phyloP scores from a whole-genome alignment of 2,888 invertebrate genomes.

The Cerceris ruficornis region DNA sequence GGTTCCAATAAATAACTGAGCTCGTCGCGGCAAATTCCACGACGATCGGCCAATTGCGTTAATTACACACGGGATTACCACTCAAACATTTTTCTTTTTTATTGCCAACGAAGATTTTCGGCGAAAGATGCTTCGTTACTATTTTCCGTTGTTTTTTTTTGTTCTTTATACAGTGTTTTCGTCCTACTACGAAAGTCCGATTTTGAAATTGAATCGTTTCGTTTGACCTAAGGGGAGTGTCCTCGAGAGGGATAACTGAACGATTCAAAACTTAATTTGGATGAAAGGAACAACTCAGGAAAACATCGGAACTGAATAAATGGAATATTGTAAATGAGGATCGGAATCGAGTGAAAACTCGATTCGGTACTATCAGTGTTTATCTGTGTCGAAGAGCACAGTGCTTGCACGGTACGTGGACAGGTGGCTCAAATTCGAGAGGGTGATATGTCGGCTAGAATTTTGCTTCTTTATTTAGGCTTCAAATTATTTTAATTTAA shows the following conservation, averaged over 20 bases:
- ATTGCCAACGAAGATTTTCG: too few relatives aligned
- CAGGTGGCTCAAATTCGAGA: constrained; percentile 73
- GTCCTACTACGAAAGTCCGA: too few relatives aligned
- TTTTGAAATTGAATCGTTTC: too few relatives aligned
- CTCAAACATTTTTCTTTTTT: too few relatives aligned
- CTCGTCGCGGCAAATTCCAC: too few relatives aligned
- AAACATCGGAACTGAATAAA: not conserved
- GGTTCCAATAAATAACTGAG: too few relatives aligned
- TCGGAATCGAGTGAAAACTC: not conserved
- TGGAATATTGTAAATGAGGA: not conserved
- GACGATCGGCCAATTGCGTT: too few relatives aligned
- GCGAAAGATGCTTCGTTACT: too few relatives aligned
- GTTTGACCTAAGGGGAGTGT: not conserved
- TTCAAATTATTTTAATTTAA: constrained; percentile 80
- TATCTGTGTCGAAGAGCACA: not conserved
- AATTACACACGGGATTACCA: too few relatives aligned
- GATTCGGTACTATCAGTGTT: not conserved
- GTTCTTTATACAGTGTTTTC: too few relatives aligned
- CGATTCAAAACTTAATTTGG: not conserved
- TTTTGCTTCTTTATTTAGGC: constrained; percentile 70
- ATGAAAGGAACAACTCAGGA: not conserved
- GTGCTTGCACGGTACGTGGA: constrained; percentile 40
- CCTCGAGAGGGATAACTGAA: not conserved
- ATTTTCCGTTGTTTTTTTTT: too few relatives aligned
- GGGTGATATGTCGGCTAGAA: constrained; percentile 73